Base-by-base conservation (phyloP, 1,140 invertebrate species). In the Calycopis cecrops region DNA sequence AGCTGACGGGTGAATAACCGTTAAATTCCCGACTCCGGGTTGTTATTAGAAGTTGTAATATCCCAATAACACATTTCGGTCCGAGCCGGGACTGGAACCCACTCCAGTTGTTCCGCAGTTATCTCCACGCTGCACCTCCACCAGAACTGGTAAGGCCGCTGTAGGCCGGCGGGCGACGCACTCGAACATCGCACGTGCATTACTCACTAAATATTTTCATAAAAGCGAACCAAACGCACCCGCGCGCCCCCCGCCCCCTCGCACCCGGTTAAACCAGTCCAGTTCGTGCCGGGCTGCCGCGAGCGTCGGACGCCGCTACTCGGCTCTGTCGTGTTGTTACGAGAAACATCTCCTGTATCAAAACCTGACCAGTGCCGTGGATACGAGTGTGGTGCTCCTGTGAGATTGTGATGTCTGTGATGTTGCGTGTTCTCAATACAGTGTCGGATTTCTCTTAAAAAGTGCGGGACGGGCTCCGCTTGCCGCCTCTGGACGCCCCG, bases 181-280 rank as follows among this genome's bases (percentile, higher is more conserved):
- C 79, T 85, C 73, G 42, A 60, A 76, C 73, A 86, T 86, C 84
- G 80, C 83, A 84, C 79, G 81, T 87, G 83, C 79, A 87, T 87
- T 85, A 87, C 81, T 86, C 81, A 86, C 83, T 71, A 87, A 85
- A 87, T 87, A 87, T 87, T 85, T 87, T 87, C 81, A 87, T 87
- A 85, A 84, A 85, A 79, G 72, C 79, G 77, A 81, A 75, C 76
- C 71, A 69, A 85, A 79, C 81, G 79, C 77, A 83, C 79, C 77
- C 76, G 76, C 67, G 59, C 54, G 52, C 62, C 58, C 66, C 70
- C 68, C 71, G 71, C 67, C 60, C 63, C 60, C 63, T 60, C 63
- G 51, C 70, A 40, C 71, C 77, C 73, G 59, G 65, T 63, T 70
- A 82, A 87, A 87, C 84, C 84, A 87, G 81, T 85, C 79, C 78